Conservation (phyloP, 2,888 invertebrate genomes). For the Spisula subtruncata region DNA sequence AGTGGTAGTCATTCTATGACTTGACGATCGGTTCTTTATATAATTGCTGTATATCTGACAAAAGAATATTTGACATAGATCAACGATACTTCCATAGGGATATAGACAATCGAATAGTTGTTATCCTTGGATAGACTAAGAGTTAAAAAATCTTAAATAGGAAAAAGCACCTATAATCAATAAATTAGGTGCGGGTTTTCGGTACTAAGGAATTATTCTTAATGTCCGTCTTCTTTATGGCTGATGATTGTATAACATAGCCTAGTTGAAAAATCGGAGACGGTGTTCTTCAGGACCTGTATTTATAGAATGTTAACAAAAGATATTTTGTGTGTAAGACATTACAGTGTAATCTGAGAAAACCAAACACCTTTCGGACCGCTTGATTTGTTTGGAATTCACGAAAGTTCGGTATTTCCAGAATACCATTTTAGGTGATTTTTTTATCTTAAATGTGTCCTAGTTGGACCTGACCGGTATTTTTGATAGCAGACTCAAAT, state of each 20-base stretch:
- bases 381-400: no score
- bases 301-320: no score
- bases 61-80: neutral
- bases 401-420: no score
- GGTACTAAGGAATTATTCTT: neutral
- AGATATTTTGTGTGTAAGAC: no score
- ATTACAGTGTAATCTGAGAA: no score
- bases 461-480: no score
- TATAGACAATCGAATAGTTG: neutral
- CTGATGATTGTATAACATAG: neutral
- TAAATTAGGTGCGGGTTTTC: neutral
- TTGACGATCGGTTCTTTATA: constrained; percentile 21
- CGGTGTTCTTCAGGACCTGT: no score
- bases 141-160: neutral
- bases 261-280: neutral
- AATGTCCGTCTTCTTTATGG: neutral
- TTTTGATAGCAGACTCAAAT: no score
- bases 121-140: neutral
- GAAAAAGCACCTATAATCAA: constrained; percentile 7
- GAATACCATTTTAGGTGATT: no score
- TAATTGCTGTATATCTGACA: neutral
- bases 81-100: neutral
- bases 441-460: no score
- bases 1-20: constrained; percentile 44
- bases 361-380: no score